Evolutionary conservation across 2,113 vertebrate genomes (phyloP).

Genomic region (Corynorhinus townsendii): DNA sequence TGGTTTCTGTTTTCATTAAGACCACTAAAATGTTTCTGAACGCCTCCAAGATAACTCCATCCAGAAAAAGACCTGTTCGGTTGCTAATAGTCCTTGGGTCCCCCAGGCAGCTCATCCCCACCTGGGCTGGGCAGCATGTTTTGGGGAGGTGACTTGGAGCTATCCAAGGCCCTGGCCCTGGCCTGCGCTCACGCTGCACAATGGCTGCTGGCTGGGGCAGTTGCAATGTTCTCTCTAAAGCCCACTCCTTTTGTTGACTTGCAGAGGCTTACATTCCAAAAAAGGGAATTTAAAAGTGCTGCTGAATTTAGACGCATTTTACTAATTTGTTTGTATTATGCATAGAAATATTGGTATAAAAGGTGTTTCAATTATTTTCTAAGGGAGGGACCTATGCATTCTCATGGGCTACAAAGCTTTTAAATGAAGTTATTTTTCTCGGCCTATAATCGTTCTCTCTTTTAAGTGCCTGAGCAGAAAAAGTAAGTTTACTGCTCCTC

Average conservation of each 20-base stretch:
- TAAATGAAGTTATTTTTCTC: constrained; percentile 99
- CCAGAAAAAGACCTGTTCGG: constrained; percentile 70
- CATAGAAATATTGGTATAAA: constrained; percentile 87
- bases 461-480: constrained; percentile 98
- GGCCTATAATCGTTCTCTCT: constrained; percentile 96
- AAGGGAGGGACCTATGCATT: constrained; percentile 94
- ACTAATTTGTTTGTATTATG: constrained; percentile 85
- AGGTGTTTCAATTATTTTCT: constrained; percentile 89
- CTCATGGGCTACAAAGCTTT: constrained; percentile 93
- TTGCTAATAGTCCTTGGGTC: constrained; percentile 62
- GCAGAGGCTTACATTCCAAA: constrained; percentile 73
- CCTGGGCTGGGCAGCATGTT: constrained; percentile 56
- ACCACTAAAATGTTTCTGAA: neutral
- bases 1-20: neutral
- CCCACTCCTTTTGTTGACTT: constrained; percentile 75
- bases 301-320: constrained; percentile 83
- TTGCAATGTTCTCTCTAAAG: constrained; percentile 77
- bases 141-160: neutral
- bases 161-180: constrained; percentile 48
- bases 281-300: constrained; percentile 74
- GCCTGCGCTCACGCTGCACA: constrained; percentile 56
- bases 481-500: constrained; percentile 99
- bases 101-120: constrained; percentile 57
- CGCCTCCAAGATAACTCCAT: neutral
- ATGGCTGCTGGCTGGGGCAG: constrained; percentile 72